Conservation (phyloP, 2,797 vertebrate species). For the Acridotheres tristis region DNA sequence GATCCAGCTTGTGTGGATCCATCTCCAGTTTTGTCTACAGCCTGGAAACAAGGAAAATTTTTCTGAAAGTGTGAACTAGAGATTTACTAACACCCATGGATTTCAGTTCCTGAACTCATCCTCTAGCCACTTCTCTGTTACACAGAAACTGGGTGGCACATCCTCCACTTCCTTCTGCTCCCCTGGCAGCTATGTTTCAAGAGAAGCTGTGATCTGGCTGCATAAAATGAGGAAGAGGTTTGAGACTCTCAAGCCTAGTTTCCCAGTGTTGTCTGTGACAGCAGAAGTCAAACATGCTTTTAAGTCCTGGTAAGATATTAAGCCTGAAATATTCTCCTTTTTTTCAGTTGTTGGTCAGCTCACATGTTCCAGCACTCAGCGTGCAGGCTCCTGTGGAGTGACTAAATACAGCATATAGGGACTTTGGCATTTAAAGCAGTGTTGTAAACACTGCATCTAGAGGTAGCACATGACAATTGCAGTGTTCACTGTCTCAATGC, state of each 20-base stretch:
- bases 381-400: not conserved
- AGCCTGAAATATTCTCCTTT: not conserved
- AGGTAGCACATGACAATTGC: not conserved
- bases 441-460: not conserved
- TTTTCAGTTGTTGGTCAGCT: not conserved
- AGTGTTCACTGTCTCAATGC: not conserved
- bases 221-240: slow-evolving; percentile 4
- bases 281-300: not conserved
- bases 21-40: not conserved
- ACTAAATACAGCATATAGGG: not conserved
- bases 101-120: not conserved
- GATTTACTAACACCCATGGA: not conserved
- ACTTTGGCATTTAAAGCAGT: not conserved
- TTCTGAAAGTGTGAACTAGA: not conserved
- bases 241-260: not conserved
- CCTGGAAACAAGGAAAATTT: not conserved
- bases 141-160: not conserved
- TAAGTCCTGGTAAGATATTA: not conserved
- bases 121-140: not conserved
- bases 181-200: not conserved
- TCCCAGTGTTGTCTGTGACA: not conserved
- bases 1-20: not conserved
- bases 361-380: not conserved
- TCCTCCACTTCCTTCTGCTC: not conserved
- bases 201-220: not conserved